These are phyloP conservation scores for Adineta ricciae DNA, from an alignment of 2,888 invertebrate genomes.

Conservation along the genomic window DNA sequence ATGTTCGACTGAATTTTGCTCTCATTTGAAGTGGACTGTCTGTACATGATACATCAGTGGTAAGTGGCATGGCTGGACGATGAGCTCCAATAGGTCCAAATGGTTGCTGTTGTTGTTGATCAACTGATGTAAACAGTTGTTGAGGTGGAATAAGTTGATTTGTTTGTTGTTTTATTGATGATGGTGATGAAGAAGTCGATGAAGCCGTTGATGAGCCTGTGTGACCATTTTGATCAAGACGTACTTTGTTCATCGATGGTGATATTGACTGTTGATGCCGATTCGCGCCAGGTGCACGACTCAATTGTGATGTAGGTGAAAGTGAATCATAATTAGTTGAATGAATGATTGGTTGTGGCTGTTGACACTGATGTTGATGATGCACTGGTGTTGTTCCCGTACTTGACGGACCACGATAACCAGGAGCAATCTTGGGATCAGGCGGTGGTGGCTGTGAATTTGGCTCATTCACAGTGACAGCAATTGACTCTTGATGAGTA, in stretches of 20 bases:
- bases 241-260: constrained; percentile 3
- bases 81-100: constrained; percentile 10
- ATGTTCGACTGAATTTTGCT: constrained; percentile 1
- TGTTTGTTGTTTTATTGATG: not conserved
- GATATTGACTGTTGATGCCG: not conserved
- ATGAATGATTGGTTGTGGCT: not conserved
- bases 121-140: not conserved
- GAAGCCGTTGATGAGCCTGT: not conserved
- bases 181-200: constrained; percentile 10
- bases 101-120: not conserved
- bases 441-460: not conserved
- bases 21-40: not conserved
- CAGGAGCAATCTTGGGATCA: constrained; percentile 7
- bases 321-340: not conserved
- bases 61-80: not conserved
- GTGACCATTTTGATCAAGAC: not conserved
- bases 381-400: constrained; percentile 2
- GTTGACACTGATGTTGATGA: not conserved
- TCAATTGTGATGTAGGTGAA: constrained; percentile 1
- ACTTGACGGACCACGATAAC: not conserved
- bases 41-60: not conserved
- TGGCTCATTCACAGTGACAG: not conserved
- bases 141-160: not conserved
- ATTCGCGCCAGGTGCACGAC: constrained; percentile 1
- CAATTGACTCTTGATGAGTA: not conserved